Evolutionary conservation across 2,888 invertebrate genomes (phyloP).

Genomic region (Iselma pallidipennis): DNA sequence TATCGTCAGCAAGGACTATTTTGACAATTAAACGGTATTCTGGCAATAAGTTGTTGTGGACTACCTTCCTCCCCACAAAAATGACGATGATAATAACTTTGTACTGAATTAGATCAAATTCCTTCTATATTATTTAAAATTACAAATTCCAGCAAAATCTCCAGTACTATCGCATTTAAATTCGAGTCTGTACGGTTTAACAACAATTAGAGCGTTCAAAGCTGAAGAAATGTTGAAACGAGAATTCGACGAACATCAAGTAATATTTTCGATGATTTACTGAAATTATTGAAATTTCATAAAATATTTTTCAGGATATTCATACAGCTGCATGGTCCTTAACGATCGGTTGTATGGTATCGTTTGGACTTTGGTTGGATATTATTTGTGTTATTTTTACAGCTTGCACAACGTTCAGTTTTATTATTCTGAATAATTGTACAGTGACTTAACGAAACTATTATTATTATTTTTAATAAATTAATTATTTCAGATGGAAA

Average conservation of each 20-base stretch:
- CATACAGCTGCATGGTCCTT: constrained; percentile 67
- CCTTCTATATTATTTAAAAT: not conserved
- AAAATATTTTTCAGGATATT: constrained; percentile 57
- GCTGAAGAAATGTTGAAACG: constrained; percentile 69
- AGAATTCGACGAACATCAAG: constrained; percentile 71
- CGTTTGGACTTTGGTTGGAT: constrained; percentile 67
- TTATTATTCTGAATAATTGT: constrained; percentile 55
- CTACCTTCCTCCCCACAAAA: too few species aligned
- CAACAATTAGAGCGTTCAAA: constrained; percentile 80
- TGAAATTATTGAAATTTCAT: too few species aligned
- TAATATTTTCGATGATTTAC: too few species aligned
- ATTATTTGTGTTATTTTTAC: constrained; percentile 63
- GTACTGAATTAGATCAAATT: too few species aligned
- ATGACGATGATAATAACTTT: too few species aligned
- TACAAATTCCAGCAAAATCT: constrained; percentile 70
- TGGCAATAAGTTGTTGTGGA: too few species aligned
- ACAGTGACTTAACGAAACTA: not conserved
- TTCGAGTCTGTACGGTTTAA: constrained; percentile 79
- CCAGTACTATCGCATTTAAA: constrained; percentile 89
- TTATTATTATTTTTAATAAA: not conserved
- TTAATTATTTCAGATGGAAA: constrained; percentile 9
- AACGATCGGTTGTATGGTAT: constrained; percentile 61
- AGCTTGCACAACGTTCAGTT: constrained; percentile 63
- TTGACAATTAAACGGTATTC: too few species aligned
- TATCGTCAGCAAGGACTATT: too few species aligned